These are phyloP conservation scores for Dascillus cervinus DNA, from an alignment of 2,888 invertebrate genomes.

Conservation along the genomic window DNA sequence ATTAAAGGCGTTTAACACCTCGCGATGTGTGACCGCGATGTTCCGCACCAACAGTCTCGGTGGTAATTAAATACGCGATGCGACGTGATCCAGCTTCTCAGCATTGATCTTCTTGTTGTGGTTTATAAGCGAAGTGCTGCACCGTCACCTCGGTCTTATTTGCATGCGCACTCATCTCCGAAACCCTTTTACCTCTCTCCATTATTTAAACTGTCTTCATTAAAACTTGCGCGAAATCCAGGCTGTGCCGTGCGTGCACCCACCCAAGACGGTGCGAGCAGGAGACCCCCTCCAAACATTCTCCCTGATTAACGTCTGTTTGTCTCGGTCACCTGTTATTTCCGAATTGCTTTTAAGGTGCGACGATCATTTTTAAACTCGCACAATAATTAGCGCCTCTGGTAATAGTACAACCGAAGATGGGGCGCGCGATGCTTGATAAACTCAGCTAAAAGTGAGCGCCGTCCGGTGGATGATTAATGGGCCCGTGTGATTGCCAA, in stretches of 20 bases:
- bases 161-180: constrained; percentile 30
- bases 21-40: constrained; percentile 14
- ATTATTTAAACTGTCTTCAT: constrained; percentile 36
- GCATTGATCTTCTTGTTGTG: constrained; percentile 31
- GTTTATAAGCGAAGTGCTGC: constrained; percentile 30
- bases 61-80: constrained; percentile 25
- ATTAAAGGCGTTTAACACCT: constrained; percentile 17
- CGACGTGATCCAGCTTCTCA: constrained; percentile 18
- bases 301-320: not conserved
- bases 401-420: constrained; percentile 5
- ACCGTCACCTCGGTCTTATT: constrained; percentile 29
- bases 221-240: constrained; percentile 30
- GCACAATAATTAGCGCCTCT: not conserved
- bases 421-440: constrained; percentile 8
- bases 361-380: not conserved
- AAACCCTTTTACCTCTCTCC: constrained; percentile 30
- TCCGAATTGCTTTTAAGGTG: too few relatives aligned
- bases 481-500: constrained; percentile 20
- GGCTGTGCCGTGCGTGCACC: constrained; percentile 12
- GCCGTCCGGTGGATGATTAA: constrained; percentile 20
- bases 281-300: not conserved
- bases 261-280: too few relatives aligned
- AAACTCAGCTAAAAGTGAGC: constrained; percentile 17
- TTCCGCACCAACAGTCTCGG: constrained; percentile 15
- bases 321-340: too few relatives aligned